phyloP scores from a whole-genome alignment of 2,888 invertebrate species.

The Aphrophora alni region DNA sequence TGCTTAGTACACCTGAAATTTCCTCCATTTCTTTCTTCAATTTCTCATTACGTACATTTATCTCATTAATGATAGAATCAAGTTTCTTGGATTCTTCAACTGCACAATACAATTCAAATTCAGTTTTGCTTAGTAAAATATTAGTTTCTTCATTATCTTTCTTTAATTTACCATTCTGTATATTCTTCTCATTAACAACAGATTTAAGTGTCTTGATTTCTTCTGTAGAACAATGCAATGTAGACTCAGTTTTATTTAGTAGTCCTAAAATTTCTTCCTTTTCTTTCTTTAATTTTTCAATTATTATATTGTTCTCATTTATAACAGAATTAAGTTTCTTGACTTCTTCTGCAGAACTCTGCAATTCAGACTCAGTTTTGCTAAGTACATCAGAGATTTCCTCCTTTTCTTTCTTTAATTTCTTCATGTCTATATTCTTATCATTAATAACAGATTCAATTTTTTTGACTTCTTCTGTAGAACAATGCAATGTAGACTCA shows the following conservation, averaged over 20 bases:
- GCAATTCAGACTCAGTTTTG: background rate
- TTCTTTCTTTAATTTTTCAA: background rate
- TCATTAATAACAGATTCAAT: background rate
- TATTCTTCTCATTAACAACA: background rate
- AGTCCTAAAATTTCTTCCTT: background rate
- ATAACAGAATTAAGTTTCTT: background rate
- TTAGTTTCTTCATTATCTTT: background rate
- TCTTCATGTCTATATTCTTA: background rate
- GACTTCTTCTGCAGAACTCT: background rate
- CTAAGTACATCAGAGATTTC: background rate
- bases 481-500: background rate
- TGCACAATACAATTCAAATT: too few relatives aligned
- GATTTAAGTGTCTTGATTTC: background rate
- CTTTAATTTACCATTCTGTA: background rate
- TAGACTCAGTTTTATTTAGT: background rate
- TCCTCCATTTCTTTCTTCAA: too few relatives aligned
- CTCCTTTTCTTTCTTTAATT: background rate
- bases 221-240: too few relatives aligned
- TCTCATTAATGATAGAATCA: too few relatives aligned
- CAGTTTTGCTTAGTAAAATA: too few relatives aligned
- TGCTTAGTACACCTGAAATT: too few relatives aligned
- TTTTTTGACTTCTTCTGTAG: background rate
- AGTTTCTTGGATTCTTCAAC: too few relatives aligned
- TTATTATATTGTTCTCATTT: background rate
- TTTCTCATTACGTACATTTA: too few relatives aligned